These are phyloP conservation scores for Pentalonia nigronervosa DNA, from an alignment of 1,140 invertebrate species.

Conservation along the genomic window DNA sequence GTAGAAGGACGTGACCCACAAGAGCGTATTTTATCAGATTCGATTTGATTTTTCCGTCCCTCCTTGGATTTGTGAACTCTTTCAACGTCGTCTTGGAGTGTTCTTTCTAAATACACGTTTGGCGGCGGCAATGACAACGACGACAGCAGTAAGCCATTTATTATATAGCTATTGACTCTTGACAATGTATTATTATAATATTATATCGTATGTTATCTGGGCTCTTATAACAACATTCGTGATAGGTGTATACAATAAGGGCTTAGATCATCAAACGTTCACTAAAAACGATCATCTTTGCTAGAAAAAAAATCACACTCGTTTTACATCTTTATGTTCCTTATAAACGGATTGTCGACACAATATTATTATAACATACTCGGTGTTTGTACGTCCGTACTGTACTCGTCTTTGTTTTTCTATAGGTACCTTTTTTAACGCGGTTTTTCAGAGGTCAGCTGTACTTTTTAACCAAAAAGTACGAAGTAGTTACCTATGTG, in stretches of 20 bases:
- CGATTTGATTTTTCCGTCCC: not conserved
- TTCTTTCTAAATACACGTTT: not conserved
- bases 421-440: not conserved
- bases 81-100: not conserved
- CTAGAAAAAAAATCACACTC: not conserved
- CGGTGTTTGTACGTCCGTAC: not conserved
- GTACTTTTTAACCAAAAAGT: too few species aligned
- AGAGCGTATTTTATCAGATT: not conserved
- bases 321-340: not conserved
- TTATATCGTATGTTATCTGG: not conserved
- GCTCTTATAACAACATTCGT: not conserved
- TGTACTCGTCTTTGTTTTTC: not conserved
- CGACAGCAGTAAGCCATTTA: too few species aligned
- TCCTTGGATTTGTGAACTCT: not conserved
- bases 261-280: not conserved
- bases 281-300: not conserved
- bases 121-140: not conserved
- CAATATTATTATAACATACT: not conserved
- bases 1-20: not conserved
- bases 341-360: not conserved
- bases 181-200: not conserved
- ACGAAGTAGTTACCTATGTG: too few species aligned
- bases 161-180: not conserved
- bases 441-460: not conserved
- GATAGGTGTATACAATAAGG: too few species aligned